Base-by-base conservation (phyloP, 1,140 invertebrate genomes). In the Polypedilum vanderplanki region DNA sequence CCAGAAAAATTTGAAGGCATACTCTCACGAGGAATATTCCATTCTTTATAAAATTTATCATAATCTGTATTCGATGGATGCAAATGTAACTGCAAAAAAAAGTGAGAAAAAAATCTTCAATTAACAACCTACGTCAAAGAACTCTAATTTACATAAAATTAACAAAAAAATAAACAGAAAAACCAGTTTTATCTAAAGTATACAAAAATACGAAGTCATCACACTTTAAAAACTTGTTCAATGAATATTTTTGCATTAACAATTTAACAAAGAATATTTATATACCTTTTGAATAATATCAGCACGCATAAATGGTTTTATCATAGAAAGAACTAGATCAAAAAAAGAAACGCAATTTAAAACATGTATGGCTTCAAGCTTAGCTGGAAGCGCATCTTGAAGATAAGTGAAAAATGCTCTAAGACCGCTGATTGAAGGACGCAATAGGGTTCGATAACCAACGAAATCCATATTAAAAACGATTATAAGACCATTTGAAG, bases 401-500 rank as follows among this genome's bases (percentile, higher is more conserved):
- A 85, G 70, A 76, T 84, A 87, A 22, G 84, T 79, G 15, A 85
- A 83, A 74, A 85, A 86, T 75, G 78, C 81, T 67, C 81, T 80
- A 0, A 87, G 77, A 18, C 78, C 78, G 1, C 76, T 76, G 4
- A 86, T 76, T 74, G 85, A 86, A 41, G 88, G 77, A 78, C 85
- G 80, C 0, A 86, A 85, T 12, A 90, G 79, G 79, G 89, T 88
- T 20, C 85, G 85, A 2, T 90, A 77, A 40, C 83, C 81, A 0
- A 87, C 85, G 0, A 86, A 87, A 76, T 84, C 80, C 87, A 89
- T 89, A 78, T 90, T 88, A 76, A 89, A 88, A 0, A 90, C 79
- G 77, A 89, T 87, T 24, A 89, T 83, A 41, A 87, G 84, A 1
- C 88, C 87, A 0, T 84, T 83, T 12, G 83, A 81, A 4, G 86